Evolutionary conservation across 2,113 vertebrate genomes (phyloP).

Genomic region (Chaetura pelagica): DNA sequence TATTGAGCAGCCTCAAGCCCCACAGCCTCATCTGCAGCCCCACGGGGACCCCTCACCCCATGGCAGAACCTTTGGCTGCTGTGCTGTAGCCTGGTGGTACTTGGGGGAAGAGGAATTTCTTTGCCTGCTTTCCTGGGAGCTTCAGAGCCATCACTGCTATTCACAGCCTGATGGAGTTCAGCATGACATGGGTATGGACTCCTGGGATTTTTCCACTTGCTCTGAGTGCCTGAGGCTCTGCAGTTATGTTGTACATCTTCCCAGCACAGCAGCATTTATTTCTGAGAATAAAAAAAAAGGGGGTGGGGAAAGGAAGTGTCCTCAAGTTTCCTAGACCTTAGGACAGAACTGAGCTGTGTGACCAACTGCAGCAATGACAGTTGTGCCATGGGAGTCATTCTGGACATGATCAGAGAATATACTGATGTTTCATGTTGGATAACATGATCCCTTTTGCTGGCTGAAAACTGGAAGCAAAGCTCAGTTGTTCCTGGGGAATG

Average conservation of each 20-base stretch:
- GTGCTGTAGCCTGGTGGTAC: background rate
- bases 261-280: background rate
- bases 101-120: background rate
- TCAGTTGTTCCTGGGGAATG: background rate
- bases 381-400: background rate
- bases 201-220: constrained; percentile 8
- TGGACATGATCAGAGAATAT: background rate
- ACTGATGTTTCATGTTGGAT: background rate
- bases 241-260: background rate
- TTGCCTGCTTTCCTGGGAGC: background rate
- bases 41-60: rapidly evolving
- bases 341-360: background rate
- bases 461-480: background rate
- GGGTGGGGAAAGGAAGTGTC: rapidly evolving
- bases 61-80: rapidly evolving
- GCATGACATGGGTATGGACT: rapidly evolving
- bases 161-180: background rate
- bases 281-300: background rate
- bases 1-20: background rate
- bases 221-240: background rate
- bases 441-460: background rate
- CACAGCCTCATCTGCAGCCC: background rate
- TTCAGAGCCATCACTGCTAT: background rate
- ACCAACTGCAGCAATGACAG: background rate
- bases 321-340: background rate